phyloP scores from a whole-genome alignment of 2,888 invertebrate species.

The Loripinus fragilis region DNA sequence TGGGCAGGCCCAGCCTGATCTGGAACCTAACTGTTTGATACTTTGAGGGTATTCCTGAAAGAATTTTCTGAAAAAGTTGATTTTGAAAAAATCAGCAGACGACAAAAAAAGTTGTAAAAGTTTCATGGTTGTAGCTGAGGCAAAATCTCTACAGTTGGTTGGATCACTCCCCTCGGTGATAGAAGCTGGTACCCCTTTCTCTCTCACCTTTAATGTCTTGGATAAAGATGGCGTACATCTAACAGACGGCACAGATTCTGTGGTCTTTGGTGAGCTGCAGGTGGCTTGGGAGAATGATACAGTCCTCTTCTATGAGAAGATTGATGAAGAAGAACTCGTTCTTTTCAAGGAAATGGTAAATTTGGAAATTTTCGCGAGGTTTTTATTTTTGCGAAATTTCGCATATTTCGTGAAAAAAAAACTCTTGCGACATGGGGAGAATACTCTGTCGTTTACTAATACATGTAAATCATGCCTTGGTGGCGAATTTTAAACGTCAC shows the following conservation, averaged over 20 bases:
- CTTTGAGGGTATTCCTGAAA: too few relatives aligned
- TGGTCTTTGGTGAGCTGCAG: constrained; percentile 53
- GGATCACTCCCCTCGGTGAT: neutral
- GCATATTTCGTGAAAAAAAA: too few relatives aligned
- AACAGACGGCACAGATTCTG: constrained; percentile 59
- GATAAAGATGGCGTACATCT: constrained; percentile 8
- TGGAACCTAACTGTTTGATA: too few relatives aligned
- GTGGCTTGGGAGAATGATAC: constrained; percentile 52
- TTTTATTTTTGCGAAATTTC: too few relatives aligned
- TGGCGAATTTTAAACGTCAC: too few relatives aligned
- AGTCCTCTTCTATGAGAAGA: constrained; percentile 36
- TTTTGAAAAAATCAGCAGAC: too few relatives aligned
- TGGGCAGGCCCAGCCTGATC: too few relatives aligned
- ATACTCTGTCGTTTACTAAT: too few relatives aligned
- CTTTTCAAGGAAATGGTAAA: constrained; percentile 35
- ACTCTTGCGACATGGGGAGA: too few relatives aligned
- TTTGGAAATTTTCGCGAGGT: neutral
- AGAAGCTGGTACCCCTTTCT: neutral
- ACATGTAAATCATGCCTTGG: too few relatives aligned
- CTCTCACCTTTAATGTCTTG: neutral
- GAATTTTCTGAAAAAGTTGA: too few relatives aligned
- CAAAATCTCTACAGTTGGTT: neutral
- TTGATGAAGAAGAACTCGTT: constrained; percentile 41
- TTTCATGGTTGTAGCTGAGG: neutral
- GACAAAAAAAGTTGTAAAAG: too few relatives aligned